Evolutionary conservation across 2,888 invertebrate genomes (phyloP), one percentile per base, ranked within the genome.

Genomic region (Keiferia lycopersicella): DNA sequence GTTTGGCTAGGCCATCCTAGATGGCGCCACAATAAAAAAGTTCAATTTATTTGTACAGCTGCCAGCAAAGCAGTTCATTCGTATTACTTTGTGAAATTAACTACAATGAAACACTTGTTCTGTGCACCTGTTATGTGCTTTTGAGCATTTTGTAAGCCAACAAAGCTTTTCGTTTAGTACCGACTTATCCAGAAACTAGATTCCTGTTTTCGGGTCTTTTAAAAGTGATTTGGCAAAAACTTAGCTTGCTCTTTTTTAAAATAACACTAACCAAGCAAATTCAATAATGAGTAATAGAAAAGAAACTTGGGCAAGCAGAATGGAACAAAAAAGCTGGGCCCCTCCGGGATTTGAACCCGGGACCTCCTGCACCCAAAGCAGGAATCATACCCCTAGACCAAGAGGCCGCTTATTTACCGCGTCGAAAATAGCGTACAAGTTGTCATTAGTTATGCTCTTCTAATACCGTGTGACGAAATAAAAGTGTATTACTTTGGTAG

Each of bases 321-420:
- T 56, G 8, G 1, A 14, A 14, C 16, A 6, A 30, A 65, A 86
- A 78, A 77, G 78, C 45, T 69, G 93, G 93, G 93, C 93, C 93
- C 93, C 93, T 93, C 94, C 93, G 93, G 93, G 93, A 94, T 94
- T 94, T 94, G 93, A 94, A 94, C 93, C 94, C 94, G 93, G 94
- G 94, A 94, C 94, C 94, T 94, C 93, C 93, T 93, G 93, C 94
- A 94, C 93, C 94, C 93, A 93, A 94, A 94, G 93, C 93, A 93
- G 93, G 93, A 94, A 94, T 94, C 93, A 94, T 94, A 93, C 93
- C 94, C 93, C 94, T 94, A 94, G 93, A 94, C 93, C 93, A 94
- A 93, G 93, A 93, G 93, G 93, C 93, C 93, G 58, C 69, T 67
- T 67, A 20, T 0, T 0, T 0, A 1, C 12, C 0, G 0, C 0